Percentiles rank a stretch among this genome's conserved stretches.
Evolutionary conservation across 2,113 vertebrate species (phyloP).

Genomic region (Panurus biarmicus): DNA sequence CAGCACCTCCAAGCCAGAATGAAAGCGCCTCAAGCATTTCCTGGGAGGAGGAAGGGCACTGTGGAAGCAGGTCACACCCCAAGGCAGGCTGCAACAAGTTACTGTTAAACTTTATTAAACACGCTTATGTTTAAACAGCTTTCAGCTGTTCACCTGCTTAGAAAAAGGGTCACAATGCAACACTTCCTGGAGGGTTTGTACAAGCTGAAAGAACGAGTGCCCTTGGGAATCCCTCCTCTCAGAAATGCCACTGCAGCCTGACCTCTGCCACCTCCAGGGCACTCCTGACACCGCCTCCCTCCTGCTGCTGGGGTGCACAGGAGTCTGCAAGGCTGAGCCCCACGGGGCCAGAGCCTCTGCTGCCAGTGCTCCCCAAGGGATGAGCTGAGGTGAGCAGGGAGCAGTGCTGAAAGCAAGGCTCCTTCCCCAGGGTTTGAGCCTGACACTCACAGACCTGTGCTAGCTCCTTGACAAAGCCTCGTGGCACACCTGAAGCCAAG

Average conservation of each 20-base stretch:
- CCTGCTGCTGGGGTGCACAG: neutral
- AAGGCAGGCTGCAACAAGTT: too few species aligned
- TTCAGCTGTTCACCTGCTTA: too few species aligned
- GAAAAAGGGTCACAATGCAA: neutral
- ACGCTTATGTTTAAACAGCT: too few species aligned
- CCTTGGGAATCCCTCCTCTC: neutral
- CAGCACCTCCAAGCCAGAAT: neutral
- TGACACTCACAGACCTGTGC: too few species aligned
- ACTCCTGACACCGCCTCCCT: neutral
- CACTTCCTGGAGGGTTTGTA: neutral
- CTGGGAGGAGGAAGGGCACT: neutral
- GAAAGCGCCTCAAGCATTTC: neutral
- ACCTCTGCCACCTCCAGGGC: neutral
- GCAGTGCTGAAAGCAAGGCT: neutral
- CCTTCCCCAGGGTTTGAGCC: neutral
- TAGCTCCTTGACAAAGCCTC: too few species aligned
- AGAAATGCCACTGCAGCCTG: too few species aligned
- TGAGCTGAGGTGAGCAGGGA: neutral
- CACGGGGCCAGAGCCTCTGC: rapidly evolving
- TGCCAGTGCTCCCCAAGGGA: neutral
- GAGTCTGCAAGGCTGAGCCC: neutral
- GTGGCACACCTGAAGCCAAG: too few species aligned
- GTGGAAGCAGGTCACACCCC: neutral
- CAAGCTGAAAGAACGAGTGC: neutral
- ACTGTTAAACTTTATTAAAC: too few species aligned